These are phyloP conservation scores for Orius insidiosus DNA, from an alignment of 1,140 invertebrate genomes.

Conservation along the genomic window DNA sequence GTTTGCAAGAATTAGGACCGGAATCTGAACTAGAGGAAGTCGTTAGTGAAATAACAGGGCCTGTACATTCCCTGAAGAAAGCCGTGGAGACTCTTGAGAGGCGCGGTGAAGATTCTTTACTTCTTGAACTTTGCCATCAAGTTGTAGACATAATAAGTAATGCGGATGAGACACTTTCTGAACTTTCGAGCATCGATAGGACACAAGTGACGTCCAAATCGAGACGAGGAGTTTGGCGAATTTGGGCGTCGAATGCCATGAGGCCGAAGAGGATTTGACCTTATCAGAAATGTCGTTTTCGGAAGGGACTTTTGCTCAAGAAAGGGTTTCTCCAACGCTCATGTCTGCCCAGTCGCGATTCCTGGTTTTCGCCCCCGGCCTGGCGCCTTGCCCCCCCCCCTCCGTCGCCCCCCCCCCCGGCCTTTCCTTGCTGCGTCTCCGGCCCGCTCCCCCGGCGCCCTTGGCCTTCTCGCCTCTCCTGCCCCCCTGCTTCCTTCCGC, in stretches of 20 bases:
- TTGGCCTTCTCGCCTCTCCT: too few relatives aligned
- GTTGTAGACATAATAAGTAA: conserved; percentile 13
- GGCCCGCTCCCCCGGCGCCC: too few relatives aligned
- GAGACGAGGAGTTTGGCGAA: neutral
- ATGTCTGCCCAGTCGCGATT: too few relatives aligned
- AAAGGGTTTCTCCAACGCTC: neutral
- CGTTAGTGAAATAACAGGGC: conserved; percentile 1
- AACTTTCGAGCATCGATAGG: conserved; percentile 7
- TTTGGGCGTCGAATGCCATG: neutral
- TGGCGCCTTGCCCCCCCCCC: too few relatives aligned
- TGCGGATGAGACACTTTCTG: conserved; percentile 12
- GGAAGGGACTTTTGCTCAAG: neutral
- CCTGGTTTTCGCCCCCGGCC: too few relatives aligned
- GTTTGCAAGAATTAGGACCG: conserved; percentile 17
- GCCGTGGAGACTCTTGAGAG: conserved; percentile 9
- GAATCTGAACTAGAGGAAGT: conserved; percentile 10
- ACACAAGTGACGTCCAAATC: too few relatives aligned
- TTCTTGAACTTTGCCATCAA: conserved; percentile 12
- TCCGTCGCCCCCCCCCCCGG: too few relatives aligned
- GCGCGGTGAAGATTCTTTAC: conserved; percentile 6
- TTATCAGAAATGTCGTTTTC: neutral
- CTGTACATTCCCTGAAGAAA: neutral
- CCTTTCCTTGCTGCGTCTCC: too few relatives aligned
- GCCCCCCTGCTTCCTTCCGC: too few relatives aligned
- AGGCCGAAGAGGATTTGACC: neutral